Evolutionary conservation across 2,113 vertebrate genomes (phyloP), one percentile per base, ranked within the genome.

Genomic region (Prionailurus viverrinus): DNA sequence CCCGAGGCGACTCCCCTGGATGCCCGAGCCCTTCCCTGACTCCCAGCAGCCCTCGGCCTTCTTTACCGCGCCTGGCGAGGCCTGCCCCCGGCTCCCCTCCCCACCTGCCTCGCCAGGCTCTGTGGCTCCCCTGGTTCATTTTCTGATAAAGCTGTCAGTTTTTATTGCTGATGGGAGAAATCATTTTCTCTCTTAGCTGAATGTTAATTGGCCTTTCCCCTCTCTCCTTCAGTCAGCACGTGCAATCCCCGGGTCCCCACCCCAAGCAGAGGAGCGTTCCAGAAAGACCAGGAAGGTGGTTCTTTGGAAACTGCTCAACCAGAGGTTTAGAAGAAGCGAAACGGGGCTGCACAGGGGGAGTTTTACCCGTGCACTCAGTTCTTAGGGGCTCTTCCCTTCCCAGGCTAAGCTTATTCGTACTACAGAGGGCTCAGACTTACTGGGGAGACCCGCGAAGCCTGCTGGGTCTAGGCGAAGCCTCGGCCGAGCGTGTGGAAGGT

Each of bases 111-210:
- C 1, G 3, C 83, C n/a, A 8, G 63, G 89, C 94, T 55, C 83
- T 31, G 79, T 16, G 41, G 39, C 85, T 91, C 94, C 95, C 97
- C 61, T 0, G 4, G 93, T 92, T 94, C 95, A 5, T 41, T n/a
- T 85, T 90, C 95, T 76, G 96, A 97, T 94, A 92, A 91, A 97
- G 96, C 95, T 93, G 93, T 94, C 96, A 82, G 94, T 45, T 92
- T 95, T 92, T 86, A 93, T 53, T 58, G 97, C 96, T 91, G 95
- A 90, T 91, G 51, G 97, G 96, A 95, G 95, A 82, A 82, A 94
- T 91, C 80, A 45, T 71, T 87, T 68, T 81, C 95, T 91, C 94
- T 94, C 82, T 55, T 65, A 71, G 97, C 93, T 73, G 97, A 83
- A 91, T 93, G 96, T 63, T 97, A 97, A 96, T 96, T 73, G 97